Conservation (phyloP, 2,797 vertebrate genomes). For the Galago senegalensis region DNA sequence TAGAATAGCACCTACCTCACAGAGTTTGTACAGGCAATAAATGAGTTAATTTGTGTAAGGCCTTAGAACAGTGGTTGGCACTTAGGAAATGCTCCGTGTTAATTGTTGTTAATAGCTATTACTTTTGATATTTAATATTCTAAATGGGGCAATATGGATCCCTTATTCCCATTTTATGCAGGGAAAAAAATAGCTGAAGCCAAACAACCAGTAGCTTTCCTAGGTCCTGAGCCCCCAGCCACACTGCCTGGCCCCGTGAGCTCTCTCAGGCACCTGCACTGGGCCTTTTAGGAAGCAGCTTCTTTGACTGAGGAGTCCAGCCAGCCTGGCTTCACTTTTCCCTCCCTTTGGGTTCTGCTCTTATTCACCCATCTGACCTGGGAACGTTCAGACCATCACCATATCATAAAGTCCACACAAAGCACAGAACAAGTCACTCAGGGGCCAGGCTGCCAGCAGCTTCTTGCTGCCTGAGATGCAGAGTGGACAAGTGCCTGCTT, state of each 20-base stretch:
- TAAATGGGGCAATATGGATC: not conserved
- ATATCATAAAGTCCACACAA: not conserved
- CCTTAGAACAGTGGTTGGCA: not conserved
- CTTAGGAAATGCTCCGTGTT: not conserved
- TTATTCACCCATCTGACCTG: not conserved
- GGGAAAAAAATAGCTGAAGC: not conserved
- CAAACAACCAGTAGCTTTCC: not conserved
- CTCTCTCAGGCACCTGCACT: not conserved
- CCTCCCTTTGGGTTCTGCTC: not conserved
- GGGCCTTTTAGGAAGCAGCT: not conserved
- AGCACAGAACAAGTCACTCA: not conserved
- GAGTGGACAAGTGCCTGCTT: not conserved
- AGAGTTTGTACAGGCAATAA: too few species aligned
- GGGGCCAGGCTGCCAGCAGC: not conserved
- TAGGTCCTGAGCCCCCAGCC: not conserved
- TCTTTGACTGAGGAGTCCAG: not conserved
- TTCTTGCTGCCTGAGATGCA: not conserved
- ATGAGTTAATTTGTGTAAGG: not conserved
- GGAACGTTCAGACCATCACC: rapidly evolving
- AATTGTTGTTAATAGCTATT: not conserved
- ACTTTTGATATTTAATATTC: slow-evolving; percentile 10
- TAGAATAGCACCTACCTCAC: not conserved
- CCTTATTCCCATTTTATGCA: not conserved
- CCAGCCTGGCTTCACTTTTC: not conserved
- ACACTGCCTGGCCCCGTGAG: rapidly evolving